Evolutionary conservation across 2,888 invertebrate genomes (phyloP).

Genomic region (Theretra japonica): DNA sequence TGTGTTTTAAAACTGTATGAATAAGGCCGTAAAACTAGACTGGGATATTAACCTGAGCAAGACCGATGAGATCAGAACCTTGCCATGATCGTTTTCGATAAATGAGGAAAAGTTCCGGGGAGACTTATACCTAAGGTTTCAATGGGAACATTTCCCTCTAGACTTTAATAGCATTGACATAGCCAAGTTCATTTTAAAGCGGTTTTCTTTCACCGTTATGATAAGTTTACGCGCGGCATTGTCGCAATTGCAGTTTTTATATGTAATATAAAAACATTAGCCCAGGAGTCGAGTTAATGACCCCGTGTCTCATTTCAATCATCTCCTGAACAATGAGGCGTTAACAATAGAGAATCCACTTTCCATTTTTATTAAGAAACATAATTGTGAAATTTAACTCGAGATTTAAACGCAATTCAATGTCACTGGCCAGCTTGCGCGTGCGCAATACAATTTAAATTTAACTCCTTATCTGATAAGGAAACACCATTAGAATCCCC

Average conservation of each 20-base stretch:
- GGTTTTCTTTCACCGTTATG: too few species aligned
- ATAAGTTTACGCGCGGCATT: too few species aligned
- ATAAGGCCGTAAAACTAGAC: too few species aligned
- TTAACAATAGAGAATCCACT: neutral
- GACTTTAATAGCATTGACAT: too few species aligned
- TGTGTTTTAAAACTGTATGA: too few species aligned
- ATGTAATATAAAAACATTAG: too few species aligned
- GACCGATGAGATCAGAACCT: neutral
- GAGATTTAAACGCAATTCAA: neutral
- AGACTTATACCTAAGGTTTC: neutral
- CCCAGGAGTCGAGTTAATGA: too few species aligned
- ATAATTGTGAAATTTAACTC: neutral
- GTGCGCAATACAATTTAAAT: conserved; percentile 50
- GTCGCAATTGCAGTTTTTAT: too few species aligned
- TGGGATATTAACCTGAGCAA: neutral
- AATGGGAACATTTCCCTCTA: too few species aligned
- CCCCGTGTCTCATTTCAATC: too few species aligned
- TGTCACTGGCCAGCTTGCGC: conserved; percentile 30
- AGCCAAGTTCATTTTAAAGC: too few species aligned
- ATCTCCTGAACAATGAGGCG: neutral
- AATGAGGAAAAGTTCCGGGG: neutral
- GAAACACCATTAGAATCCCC: conserved; percentile 53
- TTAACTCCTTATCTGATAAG: conserved; percentile 62
- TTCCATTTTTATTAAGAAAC: neutral
- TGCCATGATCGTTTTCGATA: neutral